Percentiles rank a stretch among this genome's conserved stretches.
Evolutionary conservation across 1,140 invertebrate species (phyloP).

Genomic region (Scaptodrosophila lebanonensis): DNA sequence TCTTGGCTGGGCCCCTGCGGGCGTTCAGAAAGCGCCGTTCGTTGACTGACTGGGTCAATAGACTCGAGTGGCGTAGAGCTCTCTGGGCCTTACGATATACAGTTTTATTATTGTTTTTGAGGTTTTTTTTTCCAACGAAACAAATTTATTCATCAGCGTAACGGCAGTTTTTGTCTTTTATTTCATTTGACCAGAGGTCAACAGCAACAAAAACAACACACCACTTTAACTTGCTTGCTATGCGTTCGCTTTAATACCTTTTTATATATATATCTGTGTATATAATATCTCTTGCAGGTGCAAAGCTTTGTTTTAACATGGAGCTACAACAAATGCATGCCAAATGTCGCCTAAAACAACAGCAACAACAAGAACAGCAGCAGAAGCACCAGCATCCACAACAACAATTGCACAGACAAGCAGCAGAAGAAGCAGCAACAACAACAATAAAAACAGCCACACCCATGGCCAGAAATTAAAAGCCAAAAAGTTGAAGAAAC

Average conservation of each 20-base stretch:
- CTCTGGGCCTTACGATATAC: conserved; percentile 6
- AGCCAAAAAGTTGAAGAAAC: conserved; percentile 4
- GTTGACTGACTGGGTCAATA: conserved; percentile 37
- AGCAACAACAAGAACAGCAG: conserved; percentile 4
- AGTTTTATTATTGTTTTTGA: neutral
- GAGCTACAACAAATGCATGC: conserved; percentile 31
- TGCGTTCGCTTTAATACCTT: too few relatives aligned
- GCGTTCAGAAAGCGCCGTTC: conserved; percentile 16
- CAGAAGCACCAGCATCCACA: conserved; percentile 1
- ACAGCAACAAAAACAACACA: too few relatives aligned
- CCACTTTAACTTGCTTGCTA: too few relatives aligned
- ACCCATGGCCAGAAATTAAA: conserved; percentile 20
- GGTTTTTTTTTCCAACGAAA: neutral
- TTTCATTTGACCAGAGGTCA: too few relatives aligned
- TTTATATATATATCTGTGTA: too few relatives aligned
- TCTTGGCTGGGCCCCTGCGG: conserved; percentile 3
- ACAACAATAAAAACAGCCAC: conserved; percentile 9
- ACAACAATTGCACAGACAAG: conserved; percentile 12
- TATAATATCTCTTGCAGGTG: conserved; percentile 37
- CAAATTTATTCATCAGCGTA: too few relatives aligned
- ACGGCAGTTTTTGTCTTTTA: too few relatives aligned
- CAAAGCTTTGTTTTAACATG: conserved; percentile 23
- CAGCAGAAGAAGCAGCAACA: conserved; percentile 6
- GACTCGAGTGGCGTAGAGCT: conserved; percentile 10
- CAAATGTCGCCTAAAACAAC: conserved; percentile 18